A percentile compares a stretch with the other conserved stretches of the same genome.
phyloP scores from a whole-genome alignment of 2,113 vertebrate genomes.

The Macaca nemestrina region DNA sequence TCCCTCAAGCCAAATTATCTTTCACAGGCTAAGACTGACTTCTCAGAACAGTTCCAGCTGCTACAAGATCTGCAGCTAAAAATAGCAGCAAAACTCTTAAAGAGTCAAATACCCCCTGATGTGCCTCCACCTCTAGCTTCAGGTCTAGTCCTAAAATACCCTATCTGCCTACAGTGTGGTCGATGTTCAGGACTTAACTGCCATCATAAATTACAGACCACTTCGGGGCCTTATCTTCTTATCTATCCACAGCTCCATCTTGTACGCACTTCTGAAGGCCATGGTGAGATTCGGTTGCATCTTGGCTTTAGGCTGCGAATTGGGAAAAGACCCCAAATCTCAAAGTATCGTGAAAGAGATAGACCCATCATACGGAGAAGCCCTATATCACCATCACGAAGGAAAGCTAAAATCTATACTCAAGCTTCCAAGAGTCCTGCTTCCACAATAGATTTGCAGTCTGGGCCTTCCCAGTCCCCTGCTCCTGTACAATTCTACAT shows the following conservation, averaged over 20 bases:
- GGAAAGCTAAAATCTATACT: constrained; percentile 38
- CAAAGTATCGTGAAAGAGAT: constrained; percentile 48
- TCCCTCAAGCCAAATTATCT: constrained; percentile 24
- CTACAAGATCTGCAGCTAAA: constrained; percentile 68
- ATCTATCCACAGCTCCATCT: constrained; percentile 73
- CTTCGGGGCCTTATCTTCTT: constrained; percentile 64
- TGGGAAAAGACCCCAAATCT: constrained; percentile 58
- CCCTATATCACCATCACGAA: background rate
- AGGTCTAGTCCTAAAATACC: constrained; percentile 73
- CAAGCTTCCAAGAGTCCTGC: constrained; percentile 17
- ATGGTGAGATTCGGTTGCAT: constrained; percentile 48
- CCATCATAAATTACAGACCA: constrained; percentile 61
- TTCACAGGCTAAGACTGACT: background rate
- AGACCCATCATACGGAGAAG: background rate
- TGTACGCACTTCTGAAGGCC: constrained; percentile 65
- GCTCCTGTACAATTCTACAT: background rate
- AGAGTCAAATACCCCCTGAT: constrained; percentile 66
- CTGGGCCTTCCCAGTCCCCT: background rate
- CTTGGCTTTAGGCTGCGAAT: constrained; percentile 68
- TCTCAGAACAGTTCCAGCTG: constrained; percentile 50
- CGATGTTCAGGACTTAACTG: constrained; percentile 69
- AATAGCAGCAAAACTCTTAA: constrained; percentile 72
- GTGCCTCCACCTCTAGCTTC: constrained; percentile 63
- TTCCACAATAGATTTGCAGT: constrained; percentile 6
- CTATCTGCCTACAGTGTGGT: constrained; percentile 74